Evolutionary conservation across 2,113 vertebrate genomes (phyloP).

Genomic region (Eidolon helvum): DNA sequence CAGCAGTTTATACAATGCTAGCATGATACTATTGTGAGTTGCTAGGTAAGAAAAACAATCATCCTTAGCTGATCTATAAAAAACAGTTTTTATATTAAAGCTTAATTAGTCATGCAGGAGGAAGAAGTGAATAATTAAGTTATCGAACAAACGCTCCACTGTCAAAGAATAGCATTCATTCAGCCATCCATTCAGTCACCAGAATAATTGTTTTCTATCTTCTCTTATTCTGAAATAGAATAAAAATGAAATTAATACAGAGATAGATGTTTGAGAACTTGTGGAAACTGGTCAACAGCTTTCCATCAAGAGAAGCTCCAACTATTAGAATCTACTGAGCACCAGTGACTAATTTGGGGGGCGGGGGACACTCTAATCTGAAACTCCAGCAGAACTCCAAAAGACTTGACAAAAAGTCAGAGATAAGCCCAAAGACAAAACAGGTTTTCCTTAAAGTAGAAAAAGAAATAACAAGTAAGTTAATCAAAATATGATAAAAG

Average conservation of each 20-base stretch:
- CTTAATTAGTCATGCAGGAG: not conserved
- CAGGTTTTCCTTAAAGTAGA: not conserved
- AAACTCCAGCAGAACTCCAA: not conserved
- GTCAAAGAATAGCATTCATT: not conserved
- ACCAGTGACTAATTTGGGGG: not conserved
- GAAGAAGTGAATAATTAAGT: not conserved
- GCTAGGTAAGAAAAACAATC: not conserved
- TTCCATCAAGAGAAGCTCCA: not conserved
- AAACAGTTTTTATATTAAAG: conserved; percentile 5
- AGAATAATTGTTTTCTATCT: not conserved
- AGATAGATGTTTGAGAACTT: not conserved
- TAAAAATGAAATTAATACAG: not conserved
- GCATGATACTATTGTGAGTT: not conserved
- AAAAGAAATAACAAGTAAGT: not conserved
- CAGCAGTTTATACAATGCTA: not conserved
- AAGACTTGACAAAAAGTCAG: not conserved
- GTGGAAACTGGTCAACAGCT: not conserved
- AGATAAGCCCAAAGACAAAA: conserved; percentile 7
- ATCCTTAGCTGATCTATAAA: not conserved
- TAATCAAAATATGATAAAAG: not conserved
- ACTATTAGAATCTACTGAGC: not conserved
- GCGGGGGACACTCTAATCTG: not conserved
- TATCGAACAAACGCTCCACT: not conserved
- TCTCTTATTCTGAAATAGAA: not conserved
- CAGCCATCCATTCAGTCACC: not conserved